Evolutionary conservation across 1,140 invertebrate genomes (phyloP).

Genomic region (Caenorhabditis brenneri): DNA sequence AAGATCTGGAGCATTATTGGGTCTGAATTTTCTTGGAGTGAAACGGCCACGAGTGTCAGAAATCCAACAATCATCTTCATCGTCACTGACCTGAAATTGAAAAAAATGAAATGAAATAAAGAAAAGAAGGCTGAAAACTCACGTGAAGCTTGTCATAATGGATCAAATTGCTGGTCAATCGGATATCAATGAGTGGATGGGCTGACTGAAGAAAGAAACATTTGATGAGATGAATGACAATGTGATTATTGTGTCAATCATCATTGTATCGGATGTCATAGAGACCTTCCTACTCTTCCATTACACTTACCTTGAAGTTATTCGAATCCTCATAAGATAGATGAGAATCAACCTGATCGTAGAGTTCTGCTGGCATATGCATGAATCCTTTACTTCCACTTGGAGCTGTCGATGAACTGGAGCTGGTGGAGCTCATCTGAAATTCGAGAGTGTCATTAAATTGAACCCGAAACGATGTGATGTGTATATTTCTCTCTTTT

Average conservation of each 20-base stretch:
- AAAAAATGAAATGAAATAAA: background rate
- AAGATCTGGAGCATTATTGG: background rate
- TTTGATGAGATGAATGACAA: background rate
- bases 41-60: background rate
- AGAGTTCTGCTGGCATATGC: slow-evolving; percentile 22
- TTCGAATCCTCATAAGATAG: background rate
- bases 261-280: background rate
- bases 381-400: slow-evolving; percentile 41
- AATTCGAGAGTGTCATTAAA: slow-evolving; percentile 39
- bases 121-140: too few species aligned
- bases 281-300: background rate
- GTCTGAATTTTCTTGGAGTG: background rate
- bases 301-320: slow-evolving; percentile 31
- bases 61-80: slow-evolving; percentile 41
- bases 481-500: background rate
- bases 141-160: slow-evolving; percentile 29
- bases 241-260: slow-evolving; percentile 6
- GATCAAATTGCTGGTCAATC: slow-evolving; percentile 24
- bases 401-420: background rate
- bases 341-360: slow-evolving; percentile 12
- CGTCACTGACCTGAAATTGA: slow-evolving; percentile 49
- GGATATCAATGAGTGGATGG: slow-evolving; percentile 32
- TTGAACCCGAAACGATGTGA: slow-evolving; percentile 21
- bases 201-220: slow-evolving; percentile 27
- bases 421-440: slow-evolving; percentile 25